Base-by-base conservation (phyloP, 2,888 invertebrate genomes). In the Agrypnus murinus region DNA sequence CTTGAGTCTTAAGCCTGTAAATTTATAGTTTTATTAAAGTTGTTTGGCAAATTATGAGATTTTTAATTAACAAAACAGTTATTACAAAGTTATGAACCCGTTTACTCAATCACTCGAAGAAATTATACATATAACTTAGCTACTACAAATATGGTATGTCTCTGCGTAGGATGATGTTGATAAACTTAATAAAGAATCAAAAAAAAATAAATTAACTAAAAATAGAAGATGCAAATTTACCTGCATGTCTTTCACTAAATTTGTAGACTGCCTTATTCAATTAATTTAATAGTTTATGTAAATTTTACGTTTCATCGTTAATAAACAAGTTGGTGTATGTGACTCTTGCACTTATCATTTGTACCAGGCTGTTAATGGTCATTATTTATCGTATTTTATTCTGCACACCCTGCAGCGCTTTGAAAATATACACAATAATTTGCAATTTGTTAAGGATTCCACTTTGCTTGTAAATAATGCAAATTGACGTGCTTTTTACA, bases 361-460 rank as follows among this genome's bases (percentile, higher is more conserved):
- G 31, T 50, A 8, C 31, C 25, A 9, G 12, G 25, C 19, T 50
- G 2, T 50, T 50, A 50, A 50, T 50, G 50, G 25, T 31, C 12
- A 50, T 5, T 25, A 3, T 3, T 50, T 50, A 31, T 32, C 31
- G 31, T 50, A 31, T 50, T 31, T 32, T 50, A 50, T 50, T n/a
- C 12, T 12, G 12, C 50, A 50, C 31, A n/a, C 31, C 50, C 32
- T 50, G n/a, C 10, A 50, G 14, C 12, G n/a, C 9, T 31, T 19
- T 2, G 31, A 50, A 50, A 50, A 50, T 50, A 50, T 50, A 31
- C n/a, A 50, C 32, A 50, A 50, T 50, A 50, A 50, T 50, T 31
- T 50, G 50, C 32, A 50, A 50, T 50, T 50, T 12, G 50, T 31
- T 50, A 50, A 50, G 50, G 50, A 50, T 31, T 50, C 50, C 50